Evolutionary conservation across 2,113 vertebrate species (phyloP).

Genomic region (Bos javanicus): DNA sequence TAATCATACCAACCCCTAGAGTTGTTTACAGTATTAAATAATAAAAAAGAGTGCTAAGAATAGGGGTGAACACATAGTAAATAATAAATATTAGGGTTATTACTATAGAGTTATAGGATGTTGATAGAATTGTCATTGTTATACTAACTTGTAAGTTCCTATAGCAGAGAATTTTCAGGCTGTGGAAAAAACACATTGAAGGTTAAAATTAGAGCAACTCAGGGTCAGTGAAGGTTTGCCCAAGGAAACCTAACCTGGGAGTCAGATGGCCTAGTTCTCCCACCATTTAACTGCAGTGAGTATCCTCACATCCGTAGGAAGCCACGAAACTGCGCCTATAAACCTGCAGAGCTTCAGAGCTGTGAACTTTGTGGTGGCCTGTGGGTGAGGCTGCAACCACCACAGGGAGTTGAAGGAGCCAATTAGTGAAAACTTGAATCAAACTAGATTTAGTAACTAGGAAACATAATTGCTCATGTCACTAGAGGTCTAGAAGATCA

Average conservation of each 20-base stretch:
- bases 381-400: background rate
- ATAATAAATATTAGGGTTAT: background rate
- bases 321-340: background rate
- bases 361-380: background rate
- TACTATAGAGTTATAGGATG: background rate
- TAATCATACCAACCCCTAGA: background rate
- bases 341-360: background rate
- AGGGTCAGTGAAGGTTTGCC: background rate
- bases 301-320: background rate
- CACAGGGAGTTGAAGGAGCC: background rate
- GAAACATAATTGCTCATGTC: background rate
- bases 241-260: background rate
- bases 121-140: background rate
- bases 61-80: background rate
- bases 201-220: background rate
- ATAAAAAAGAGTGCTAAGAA: background rate
- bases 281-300: background rate
- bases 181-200: slow-evolving; percentile 3
- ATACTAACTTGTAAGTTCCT: background rate
- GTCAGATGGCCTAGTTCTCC: background rate
- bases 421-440: background rate
- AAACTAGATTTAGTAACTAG: background rate
- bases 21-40: background rate
- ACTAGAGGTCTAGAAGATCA: background rate
- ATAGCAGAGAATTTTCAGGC: background rate